A percentile compares a stretch with the other conserved stretches of the same genome.
phyloP scores from a whole-genome alignment of 2,888 invertebrate genomes.

The Bruchidius siliquastri region DNA sequence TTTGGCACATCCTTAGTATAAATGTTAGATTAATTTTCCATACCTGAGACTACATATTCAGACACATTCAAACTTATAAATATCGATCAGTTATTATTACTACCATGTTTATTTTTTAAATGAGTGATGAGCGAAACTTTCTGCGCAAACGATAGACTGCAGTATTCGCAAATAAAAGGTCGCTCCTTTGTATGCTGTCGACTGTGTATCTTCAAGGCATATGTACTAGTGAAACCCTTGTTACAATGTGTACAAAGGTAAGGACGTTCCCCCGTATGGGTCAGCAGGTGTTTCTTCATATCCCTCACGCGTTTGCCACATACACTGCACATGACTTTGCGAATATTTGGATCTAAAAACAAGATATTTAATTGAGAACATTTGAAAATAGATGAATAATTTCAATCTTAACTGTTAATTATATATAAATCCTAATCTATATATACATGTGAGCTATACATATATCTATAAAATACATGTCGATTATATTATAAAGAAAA shows the following conservation, averaged over 20 bases:
- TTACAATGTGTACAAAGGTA: constrained; percentile 30
- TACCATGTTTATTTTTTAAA: constrained; percentile 29
- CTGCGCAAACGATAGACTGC: constrained; percentile 34
- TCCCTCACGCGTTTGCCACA: constrained; percentile 36
- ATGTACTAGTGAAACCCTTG: constrained; percentile 33
- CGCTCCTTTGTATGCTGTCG: constrained; percentile 37
- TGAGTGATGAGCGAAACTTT: constrained; percentile 35
- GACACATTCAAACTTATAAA: no score
- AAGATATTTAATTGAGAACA: not conserved
- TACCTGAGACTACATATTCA: no score
- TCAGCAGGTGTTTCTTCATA: constrained; percentile 32
- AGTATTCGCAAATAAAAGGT: constrained; percentile 34
- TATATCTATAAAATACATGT: no score
- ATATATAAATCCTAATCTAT: no score
- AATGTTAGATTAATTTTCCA: no score
- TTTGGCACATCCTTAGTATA: no score
- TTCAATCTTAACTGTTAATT: no score
- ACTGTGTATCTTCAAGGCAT: constrained; percentile 34
- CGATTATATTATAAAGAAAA: no score
- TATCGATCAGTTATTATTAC: not conserved
- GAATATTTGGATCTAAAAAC: constrained; percentile 33
- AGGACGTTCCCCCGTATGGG: constrained; percentile 36
- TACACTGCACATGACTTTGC: constrained; percentile 32
- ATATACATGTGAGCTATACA: no score
- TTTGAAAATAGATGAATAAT: no score